These are phyloP conservation scores for Xiphophorus couchianus DNA, from an alignment of 2,113 vertebrate genomes.

Conservation along the genomic window DNA sequence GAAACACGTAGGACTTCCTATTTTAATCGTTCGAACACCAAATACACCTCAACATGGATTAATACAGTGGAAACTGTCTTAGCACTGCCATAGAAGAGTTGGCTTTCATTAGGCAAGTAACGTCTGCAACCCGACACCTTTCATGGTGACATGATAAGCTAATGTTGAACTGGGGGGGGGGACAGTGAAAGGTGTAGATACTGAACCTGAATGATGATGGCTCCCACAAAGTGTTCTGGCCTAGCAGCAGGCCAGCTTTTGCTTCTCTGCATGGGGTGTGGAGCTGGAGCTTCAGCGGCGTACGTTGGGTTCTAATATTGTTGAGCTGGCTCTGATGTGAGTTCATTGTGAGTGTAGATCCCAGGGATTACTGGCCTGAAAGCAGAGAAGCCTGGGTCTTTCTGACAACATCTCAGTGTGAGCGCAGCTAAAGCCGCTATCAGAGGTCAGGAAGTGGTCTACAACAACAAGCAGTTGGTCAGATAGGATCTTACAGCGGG, in stretches of 20 bases:
- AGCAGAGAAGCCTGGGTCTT: slow-evolving; percentile 67
- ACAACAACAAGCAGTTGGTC: slow-evolving; percentile 46
- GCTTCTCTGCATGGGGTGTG: slow-evolving; percentile 37
- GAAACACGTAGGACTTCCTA: no score
- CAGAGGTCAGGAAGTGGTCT: slow-evolving; percentile 47
- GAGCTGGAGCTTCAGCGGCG: slow-evolving; percentile 63
- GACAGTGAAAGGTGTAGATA: slow-evolving; percentile 18
- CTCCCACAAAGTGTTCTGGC: slow-evolving; percentile 35
- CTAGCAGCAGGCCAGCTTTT: slow-evolving; percentile 43
- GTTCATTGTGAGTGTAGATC: slow-evolving; percentile 71
- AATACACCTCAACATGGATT: no score
- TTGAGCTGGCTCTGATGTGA: slow-evolving; percentile 62
- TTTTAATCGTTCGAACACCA: no score
- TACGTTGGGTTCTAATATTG: slow-evolving; percentile 53
- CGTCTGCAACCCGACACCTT: neutral
- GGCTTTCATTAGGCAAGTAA: neutral
- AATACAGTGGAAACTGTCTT: no score
- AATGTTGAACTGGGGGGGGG: neutral
- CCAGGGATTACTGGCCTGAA: slow-evolving; percentile 74
- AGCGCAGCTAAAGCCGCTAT: slow-evolving; percentile 37
- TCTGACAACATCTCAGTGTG: slow-evolving; percentile 46
- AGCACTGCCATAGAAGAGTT: neutral
- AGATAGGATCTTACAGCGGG: slow-evolving; percentile 21
- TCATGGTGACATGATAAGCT: slow-evolving; percentile 6
- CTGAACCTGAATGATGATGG: slow-evolving; percentile 32